Evolutionary conservation across 2,797 vertebrate species (phyloP).

Genomic region (Microctenopoma steveboyesi): DNA sequence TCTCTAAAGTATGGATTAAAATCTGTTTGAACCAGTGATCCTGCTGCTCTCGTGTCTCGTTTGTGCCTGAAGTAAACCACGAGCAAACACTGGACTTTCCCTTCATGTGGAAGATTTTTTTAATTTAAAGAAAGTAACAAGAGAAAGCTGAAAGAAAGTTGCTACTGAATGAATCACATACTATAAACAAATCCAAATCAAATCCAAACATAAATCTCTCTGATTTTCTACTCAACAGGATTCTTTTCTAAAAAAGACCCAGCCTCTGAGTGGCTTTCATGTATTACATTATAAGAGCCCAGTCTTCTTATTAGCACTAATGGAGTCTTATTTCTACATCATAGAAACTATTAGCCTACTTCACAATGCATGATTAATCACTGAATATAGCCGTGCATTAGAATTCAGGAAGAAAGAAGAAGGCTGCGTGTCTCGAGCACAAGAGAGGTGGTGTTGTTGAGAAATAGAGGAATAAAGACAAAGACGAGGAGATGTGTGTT

Average conservation of each 20-base stretch:
- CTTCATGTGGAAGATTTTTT: neutral
- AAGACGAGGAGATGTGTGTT: constrained; percentile 25
- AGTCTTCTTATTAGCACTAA: constrained; percentile 66
- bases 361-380: constrained; percentile 71
- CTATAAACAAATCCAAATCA: neutral
- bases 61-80: neutral
- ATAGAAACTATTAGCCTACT: constrained; percentile 66
- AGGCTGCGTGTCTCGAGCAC: constrained; percentile 5
- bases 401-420: constrained; percentile 42
- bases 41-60: constrained; percentile 64
- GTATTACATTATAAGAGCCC: constrained; percentile 43
- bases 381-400: constrained; percentile 41
- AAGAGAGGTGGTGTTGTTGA: constrained; percentile 6
- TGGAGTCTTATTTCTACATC: constrained; percentile 76
- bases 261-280: constrained; percentile 42
- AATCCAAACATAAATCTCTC: neutral
- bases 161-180: neutral
- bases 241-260: constrained; percentile 37
- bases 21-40: constrained; percentile 88
- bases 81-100: neutral
- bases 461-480: constrained; percentile 18
- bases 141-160: neutral
- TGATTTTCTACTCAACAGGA: constrained; percentile 18
- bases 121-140: neutral
- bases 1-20: constrained; percentile 91